Evolutionary conservation across 2,888 invertebrate genomes (phyloP), one percentile per base, ranked within the genome.

Genomic region (Orthosia gracilis): DNA sequence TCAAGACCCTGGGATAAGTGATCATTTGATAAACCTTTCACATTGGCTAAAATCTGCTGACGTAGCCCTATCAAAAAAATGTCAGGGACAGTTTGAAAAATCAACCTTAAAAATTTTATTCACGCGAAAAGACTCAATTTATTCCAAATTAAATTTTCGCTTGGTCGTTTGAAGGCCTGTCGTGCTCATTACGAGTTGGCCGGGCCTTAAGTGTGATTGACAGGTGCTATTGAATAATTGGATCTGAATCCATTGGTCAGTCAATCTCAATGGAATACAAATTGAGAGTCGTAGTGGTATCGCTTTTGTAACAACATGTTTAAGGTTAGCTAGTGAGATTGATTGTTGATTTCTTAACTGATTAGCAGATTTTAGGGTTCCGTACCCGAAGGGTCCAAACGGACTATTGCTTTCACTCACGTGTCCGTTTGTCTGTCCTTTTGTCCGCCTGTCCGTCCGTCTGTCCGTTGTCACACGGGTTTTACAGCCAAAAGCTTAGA

Each of bases 191-290:
- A 85, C 73, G 70, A 74, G 55, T 57, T 66, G 54, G 69, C 55
- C 45, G 65, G 68, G 45, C 50, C 73, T 61, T 76, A 87, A 85
- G 50, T 82, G 54, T 78, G 87, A 85, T 81, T 78, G 85, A 67
- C 85, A 75, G 63, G 23, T 65, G 63, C 68, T 85, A 78, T 87
- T 85, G 86, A 61, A 85, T 78, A 85, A 85, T 83, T 87, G 86
- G 65, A 66, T 71, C 69, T 67, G 75, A 69, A 70, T 74, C 69
- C 55, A 78, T 61, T 58, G 69, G 26, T 54, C 72, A 85, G 87
- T 87, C 87, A 85, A 73, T 85, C 76, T 77, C 67, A 85, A 87
- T 87, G 63, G 61, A 87, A 85, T 61, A 66, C 57, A 21, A 21
- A 68, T 76, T 76, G 49, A 18, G 11, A 54, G 69, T 9, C n/a